These are phyloP conservation scores for Colletes collaris DNA, from an alignment of 2,888 invertebrate species.

Conservation along the genomic window DNA sequence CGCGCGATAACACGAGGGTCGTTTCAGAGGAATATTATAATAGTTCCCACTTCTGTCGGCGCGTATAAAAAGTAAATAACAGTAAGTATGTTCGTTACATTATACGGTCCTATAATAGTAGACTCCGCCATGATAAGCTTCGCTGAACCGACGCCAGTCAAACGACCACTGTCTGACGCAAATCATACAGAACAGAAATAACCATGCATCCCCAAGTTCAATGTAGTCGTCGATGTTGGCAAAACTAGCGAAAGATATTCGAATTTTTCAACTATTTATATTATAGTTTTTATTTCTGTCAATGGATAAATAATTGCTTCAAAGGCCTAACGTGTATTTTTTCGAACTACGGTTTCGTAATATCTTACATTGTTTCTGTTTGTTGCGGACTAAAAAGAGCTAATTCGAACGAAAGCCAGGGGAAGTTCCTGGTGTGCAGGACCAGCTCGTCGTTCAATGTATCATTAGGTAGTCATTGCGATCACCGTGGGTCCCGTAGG, in stretches of 20 bases:
- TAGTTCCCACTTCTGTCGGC: background rate
- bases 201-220: background rate
- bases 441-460: conserved; percentile 69
- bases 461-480: conserved; percentile 79
- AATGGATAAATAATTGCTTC: too few species aligned
- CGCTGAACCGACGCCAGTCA: conserved; percentile 27
- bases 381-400: conserved; percentile 27
- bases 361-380: background rate
- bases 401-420: conserved; percentile 59
- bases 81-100: background rate
- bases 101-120: background rate
- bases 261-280: too few species aligned
- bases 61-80: background rate
- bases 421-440: conserved; percentile 46
- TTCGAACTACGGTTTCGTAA: too few species aligned
- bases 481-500: conserved; percentile 60
- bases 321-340: too few species aligned
- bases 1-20: conserved; percentile 11
- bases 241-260: too few species aligned
- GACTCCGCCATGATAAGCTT: conserved; percentile 19
- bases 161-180: conserved; percentile 17
- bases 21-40: background rate
- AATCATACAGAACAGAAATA: background rate
- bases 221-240: background rate
- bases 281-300: too few species aligned